These are phyloP conservation scores for Otus scops DNA, from an alignment of 2,797 vertebrate genomes.

Conservation along the genomic window DNA sequence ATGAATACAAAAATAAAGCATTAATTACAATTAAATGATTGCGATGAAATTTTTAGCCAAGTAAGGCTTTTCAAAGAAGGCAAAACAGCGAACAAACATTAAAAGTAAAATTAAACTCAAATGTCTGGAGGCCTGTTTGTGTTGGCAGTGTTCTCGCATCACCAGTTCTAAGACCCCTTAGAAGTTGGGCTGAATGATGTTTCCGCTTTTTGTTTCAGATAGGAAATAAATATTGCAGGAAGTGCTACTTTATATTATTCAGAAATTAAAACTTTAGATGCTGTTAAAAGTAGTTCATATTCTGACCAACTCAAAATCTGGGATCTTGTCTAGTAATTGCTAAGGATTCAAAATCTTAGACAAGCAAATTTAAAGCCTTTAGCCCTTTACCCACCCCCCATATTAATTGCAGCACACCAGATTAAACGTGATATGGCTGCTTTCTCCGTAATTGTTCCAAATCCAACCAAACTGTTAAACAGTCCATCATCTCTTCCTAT, in stretches of 20 bases:
- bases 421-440: not conserved
- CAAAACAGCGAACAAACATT: not conserved
- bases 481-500: not conserved
- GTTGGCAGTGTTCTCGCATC: not conserved
- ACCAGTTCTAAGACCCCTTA: not conserved
- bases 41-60: not conserved
- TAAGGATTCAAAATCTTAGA: not conserved
- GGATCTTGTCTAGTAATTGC: not conserved
- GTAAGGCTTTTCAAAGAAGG: not conserved
- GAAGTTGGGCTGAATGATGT: not conserved
- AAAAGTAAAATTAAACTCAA: not conserved
- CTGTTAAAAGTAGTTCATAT: not conserved
- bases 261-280: not conserved
- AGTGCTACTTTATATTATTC: not conserved
- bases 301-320: not conserved
- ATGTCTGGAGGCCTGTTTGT: not conserved
- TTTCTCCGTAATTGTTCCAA: not conserved
- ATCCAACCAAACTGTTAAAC: not conserved
- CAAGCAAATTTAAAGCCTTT: not conserved
- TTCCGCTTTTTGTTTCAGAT: not conserved
- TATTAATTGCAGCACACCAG: not conserved
- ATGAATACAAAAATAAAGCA: not conserved
- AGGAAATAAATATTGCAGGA: not conserved
- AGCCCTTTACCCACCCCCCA: rapidly evolving
- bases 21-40: not conserved